Conservation (phyloP, 2,797 vertebrate genomes). For the Erethizon dorsatum region DNA sequence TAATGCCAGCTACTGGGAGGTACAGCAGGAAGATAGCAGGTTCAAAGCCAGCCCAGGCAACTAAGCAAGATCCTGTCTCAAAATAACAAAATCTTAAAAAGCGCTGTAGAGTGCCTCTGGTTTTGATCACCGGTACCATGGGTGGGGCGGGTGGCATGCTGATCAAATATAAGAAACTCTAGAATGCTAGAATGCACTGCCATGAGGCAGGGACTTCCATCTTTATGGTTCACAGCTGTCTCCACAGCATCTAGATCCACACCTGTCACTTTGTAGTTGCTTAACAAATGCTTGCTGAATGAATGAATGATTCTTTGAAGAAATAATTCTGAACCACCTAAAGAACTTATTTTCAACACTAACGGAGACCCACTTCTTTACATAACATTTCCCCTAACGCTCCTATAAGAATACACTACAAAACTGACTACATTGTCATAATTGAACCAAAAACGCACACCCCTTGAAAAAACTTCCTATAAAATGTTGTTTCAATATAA, state of each 20-base stretch:
- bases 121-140: background rate
- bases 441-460: conserved; percentile 59
- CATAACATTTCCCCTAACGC: conserved; percentile 10
- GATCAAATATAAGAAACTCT: background rate
- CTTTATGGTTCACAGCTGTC: conserved; percentile 29
- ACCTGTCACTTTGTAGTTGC: background rate
- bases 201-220: background rate
- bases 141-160: background rate
- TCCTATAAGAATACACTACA: conserved; percentile 17
- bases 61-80: background rate
- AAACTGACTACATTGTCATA: background rate
- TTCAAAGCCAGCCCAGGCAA: background rate
- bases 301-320: conserved; percentile 35
- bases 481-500: conserved; percentile 70
- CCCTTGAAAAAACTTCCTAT: conserved; percentile 23
- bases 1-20: background rate
- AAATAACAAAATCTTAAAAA: background rate
- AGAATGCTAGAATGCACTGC: background rate
- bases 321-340: conserved; percentile 52
- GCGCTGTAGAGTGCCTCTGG: background rate
- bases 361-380: conserved; percentile 48
- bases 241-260: conserved; percentile 11
- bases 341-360: conserved; percentile 49
- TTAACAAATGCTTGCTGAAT: conserved; percentile 39
- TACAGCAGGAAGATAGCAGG: background rate